Conservation (phyloP, 53 echinoderm and acorn worm species). For the Arbacia lixula region DNA sequence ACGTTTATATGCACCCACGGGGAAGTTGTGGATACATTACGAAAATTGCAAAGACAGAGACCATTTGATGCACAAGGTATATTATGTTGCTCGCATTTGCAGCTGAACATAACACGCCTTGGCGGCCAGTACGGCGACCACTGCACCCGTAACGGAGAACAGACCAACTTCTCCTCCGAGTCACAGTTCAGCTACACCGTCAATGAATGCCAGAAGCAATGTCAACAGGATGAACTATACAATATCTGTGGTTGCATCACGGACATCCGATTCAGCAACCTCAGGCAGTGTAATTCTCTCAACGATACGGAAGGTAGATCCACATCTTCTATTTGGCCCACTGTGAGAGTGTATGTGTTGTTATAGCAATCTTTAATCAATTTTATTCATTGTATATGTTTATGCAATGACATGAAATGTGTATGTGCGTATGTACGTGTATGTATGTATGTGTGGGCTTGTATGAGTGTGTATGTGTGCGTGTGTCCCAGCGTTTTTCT, state of each 20-base stretch:
- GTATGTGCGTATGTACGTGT: too few relatives aligned
- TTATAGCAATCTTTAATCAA: too few relatives aligned
- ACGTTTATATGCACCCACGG: too few relatives aligned
- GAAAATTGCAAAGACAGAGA: too few relatives aligned
- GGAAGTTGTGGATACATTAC: too few relatives aligned
- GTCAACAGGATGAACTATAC: conserved; percentile 61
- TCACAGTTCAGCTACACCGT: conserved; percentile 60
- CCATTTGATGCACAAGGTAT: neutral
- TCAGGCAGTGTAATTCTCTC: conserved; percentile 64
- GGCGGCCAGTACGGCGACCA: neutral
- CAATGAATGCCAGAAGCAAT: conserved; percentile 60
- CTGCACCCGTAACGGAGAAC: neutral
- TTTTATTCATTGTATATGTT: too few relatives aligned
- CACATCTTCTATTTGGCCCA: too few relatives aligned
- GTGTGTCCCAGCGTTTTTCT: too few relatives aligned
- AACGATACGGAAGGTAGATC: conserved; percentile 72
- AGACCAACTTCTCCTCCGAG: conserved; percentile 11
- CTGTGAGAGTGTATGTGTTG: too few relatives aligned
- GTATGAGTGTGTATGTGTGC: too few relatives aligned
- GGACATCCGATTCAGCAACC: conserved; percentile 57
- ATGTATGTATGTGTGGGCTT: too few relatives aligned
- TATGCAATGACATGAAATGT: too few relatives aligned
- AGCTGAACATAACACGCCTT: conserved; percentile 56
- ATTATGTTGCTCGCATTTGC: neutral
- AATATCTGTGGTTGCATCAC: conserved; percentile 73